Conservation (phyloP, 1,140 invertebrate species). For the Macrobrachium rosenbergii region DNA sequence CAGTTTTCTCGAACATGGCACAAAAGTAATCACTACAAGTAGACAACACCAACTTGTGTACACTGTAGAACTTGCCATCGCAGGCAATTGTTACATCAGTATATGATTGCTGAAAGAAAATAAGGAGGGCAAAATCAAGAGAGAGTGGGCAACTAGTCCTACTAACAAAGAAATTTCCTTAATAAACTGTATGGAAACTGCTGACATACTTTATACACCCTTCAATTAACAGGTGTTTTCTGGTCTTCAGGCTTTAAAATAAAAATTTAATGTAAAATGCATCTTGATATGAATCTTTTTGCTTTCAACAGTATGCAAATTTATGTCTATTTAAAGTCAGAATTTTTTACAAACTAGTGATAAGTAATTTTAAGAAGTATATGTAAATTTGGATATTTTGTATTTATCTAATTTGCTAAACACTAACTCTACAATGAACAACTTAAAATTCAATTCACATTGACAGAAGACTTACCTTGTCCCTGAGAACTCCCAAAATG, state of each 20-base stretch:
- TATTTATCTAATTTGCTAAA: too few species aligned
- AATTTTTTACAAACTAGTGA: too few species aligned
- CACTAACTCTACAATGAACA: too few species aligned
- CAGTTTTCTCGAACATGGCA: slow-evolving; percentile 66
- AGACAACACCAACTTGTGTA: slow-evolving; percentile 65
- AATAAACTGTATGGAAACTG: neutral
- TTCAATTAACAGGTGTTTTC: too few species aligned
- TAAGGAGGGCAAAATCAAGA: slow-evolving; percentile 4
- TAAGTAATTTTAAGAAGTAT: too few species aligned
- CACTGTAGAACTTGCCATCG: slow-evolving; percentile 65
- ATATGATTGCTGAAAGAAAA: slow-evolving; percentile 61
- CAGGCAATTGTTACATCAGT: slow-evolving; percentile 65
- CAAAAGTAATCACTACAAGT: slow-evolving; percentile 66
- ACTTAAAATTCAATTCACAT: neutral
- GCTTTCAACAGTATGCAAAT: too few species aligned
- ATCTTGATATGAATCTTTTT: too few species aligned
- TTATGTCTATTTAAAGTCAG: too few species aligned
- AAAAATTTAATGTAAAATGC: too few species aligned
- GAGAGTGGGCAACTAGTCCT: neutral
- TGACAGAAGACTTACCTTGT: slow-evolving; percentile 51
- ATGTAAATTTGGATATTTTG: too few species aligned
- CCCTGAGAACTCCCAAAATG: slow-evolving; percentile 62
- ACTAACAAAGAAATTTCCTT: neutral
- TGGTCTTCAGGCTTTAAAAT: too few species aligned
- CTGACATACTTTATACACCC: too few species aligned